Conservation (phyloP, 2,113 vertebrate species). For the Notothenia coriiceps region DNA sequence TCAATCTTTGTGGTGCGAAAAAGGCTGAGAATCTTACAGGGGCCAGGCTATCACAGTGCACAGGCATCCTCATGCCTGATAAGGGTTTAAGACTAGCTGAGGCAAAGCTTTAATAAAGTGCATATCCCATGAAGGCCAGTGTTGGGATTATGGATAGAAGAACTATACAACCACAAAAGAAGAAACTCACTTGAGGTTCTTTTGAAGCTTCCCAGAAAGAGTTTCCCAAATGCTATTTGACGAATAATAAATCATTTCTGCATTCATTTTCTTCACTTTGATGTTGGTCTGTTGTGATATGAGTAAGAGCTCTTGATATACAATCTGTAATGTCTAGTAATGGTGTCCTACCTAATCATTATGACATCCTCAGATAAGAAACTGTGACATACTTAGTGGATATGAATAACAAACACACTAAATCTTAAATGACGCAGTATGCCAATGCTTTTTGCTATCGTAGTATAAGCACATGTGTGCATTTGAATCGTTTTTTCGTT, state of each 20-base stretch:
- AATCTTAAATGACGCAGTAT: slow-evolving; percentile 40
- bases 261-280: slow-evolving; percentile 44
- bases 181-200: slow-evolving; percentile 57
- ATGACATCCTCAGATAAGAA: slow-evolving; percentile 38
- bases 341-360: slow-evolving; percentile 46
- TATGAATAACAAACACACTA: slow-evolving; percentile 16
- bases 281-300: slow-evolving; percentile 59
- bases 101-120: slow-evolving; percentile 68
- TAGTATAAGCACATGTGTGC: slow-evolving; percentile 45
- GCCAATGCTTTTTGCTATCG: slow-evolving; percentile 38
- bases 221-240: slow-evolving; percentile 63
- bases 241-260: slow-evolving; percentile 76
- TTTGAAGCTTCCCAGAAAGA: slow-evolving; percentile 63
- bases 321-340: slow-evolving; percentile 45
- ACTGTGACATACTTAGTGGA: slow-evolving; percentile 17
- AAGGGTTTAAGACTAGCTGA: slow-evolving; percentile 61
- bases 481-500: slow-evolving; percentile 56
- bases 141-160: slow-evolving; percentile 72
- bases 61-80: slow-evolving; percentile 72
- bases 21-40: slow-evolving; percentile 73
- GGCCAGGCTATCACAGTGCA: slow-evolving; percentile 65
- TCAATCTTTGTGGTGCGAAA: slow-evolving; percentile 72
- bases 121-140: slow-evolving; percentile 66
- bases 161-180: slow-evolving; percentile 73
- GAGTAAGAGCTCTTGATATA: slow-evolving; percentile 23